Evolutionary conservation across 2,113 vertebrate genomes (phyloP), one percentile per base, ranked within the genome.

Genomic region (Taxidea taxus): DNA sequence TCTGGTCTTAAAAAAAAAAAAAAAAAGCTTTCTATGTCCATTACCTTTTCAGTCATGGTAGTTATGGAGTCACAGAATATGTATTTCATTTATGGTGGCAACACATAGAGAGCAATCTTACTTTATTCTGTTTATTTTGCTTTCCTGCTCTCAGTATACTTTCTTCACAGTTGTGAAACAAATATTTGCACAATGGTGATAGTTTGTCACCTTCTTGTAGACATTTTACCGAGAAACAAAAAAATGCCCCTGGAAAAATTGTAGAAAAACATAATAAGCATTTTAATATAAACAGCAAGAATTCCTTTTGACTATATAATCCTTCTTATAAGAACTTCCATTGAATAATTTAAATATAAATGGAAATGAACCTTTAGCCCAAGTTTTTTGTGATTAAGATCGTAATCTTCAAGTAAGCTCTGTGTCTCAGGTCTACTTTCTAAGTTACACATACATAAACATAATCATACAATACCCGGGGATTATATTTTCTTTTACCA

Each of bases 211-310:
- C 25, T 42, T 92, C 62, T 93, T 87, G 27, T 25, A 83, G 77
- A 86, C 39, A 56, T 91, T 95, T 96, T 97, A 54, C 39, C 0
- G 85, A 68, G 21, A 92, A 96, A 85, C 87, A 96, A 84, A 88
- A 90, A 96, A 90, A 37, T 88, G 27, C 31, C 74, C 18, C 64
- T 75, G 58, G 44, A 90, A 94, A 90, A 87, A 75, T 49, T 34
- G 56, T 27, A 94, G 34, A 94, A 37, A 90, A 93, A 9, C 47
- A 77, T 86, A 82, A 70, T 7, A 90, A 58, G 25, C 11, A 93
- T 96, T 96, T 95, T 90, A 87, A 77, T 94, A 60, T 66, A 90
- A 97, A 42, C 34, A 95, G 29, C 21, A 94, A 49, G 8, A 75
- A 87, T 87, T 92, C 14, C 23, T 91, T 96, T 86, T 90, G 60